Evolutionary conservation across 2,113 vertebrate species (phyloP), one percentile per base, ranked within the genome.

Genomic region (Erinaceus europaeus): DNA sequence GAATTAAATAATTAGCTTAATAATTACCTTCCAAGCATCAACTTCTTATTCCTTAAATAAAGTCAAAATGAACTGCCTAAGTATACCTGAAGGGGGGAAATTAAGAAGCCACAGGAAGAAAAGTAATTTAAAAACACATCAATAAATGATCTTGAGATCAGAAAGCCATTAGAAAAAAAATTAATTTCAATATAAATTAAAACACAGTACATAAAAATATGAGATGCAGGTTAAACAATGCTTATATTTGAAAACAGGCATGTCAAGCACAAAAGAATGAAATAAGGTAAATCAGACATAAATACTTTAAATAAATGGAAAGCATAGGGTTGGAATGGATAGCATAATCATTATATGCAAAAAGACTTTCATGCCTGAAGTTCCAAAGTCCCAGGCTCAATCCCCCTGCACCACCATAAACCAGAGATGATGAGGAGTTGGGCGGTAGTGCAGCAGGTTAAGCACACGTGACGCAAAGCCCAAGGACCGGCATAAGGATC

Each of bases 141-240:
- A 13, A 34, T 65, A 44, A 64, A 68, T 78, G 42, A 36, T 10
- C 11, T 5, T 23, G 8, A 80, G 75, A 68, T 65, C 20, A 85
- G 14, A 34, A 57, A n/a, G 40, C 25, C 25, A 57, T 27, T 80
- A 32, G 3, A 65, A 86, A 68, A 61, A 32, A 40, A 4, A 44
- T 62, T 61, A 17, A 36, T n/a, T 52, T 69, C 18, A 87, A 42
- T 34, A 73, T 91, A 78, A 78, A 62, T 78, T 42, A 69, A 75
- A 84, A 44, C 6, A 50, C 29, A 61, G 1, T 8, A 11, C 48
- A 29, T 21, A 32, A 85, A 84, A 72, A 46, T 61, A 1, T 46
- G 18, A 4, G 11, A 29, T 48, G 12, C 13, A 84, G 46, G 15
- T 74, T 59, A 71, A 71, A 38, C 3, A n/a, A n/a, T n/a, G n/a